Conservation (phyloP, 2,888 invertebrate species). For the Tachina fera region DNA sequence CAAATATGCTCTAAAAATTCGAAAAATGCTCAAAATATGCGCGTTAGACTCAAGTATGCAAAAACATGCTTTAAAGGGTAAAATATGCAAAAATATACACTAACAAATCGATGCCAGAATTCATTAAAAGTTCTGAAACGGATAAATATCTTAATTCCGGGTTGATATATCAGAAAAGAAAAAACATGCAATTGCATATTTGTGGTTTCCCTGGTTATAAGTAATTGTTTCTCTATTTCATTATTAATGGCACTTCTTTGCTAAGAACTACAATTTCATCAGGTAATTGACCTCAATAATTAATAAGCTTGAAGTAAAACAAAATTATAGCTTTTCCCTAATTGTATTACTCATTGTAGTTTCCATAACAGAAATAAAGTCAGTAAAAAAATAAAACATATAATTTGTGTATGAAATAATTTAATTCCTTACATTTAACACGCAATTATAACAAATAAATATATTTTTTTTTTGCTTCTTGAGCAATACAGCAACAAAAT, state of each 20-base stretch:
- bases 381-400: neutral
- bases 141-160: too few relatives aligned
- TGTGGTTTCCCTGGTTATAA: too few relatives aligned
- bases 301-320: neutral
- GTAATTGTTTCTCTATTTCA: too few relatives aligned
- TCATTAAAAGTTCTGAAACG: too few relatives aligned
- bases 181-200: too few relatives aligned
- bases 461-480: neutral
- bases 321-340: neutral
- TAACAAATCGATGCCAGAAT: too few relatives aligned
- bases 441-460: slow-evolving; percentile 26
- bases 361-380: neutral
- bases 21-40: too few relatives aligned
- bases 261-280: neutral
- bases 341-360: neutral
- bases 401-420: neutral
- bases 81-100: too few relatives aligned
- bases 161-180: too few relatives aligned
- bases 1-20: too few relatives aligned
- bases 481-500: neutral
- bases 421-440: slow-evolving; percentile 30
- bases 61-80: too few relatives aligned
- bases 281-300: neutral
- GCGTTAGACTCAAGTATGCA: too few relatives aligned
- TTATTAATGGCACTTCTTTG: neutral